Evolutionary conservation across 1,140 invertebrate genomes (phyloP).

Genomic region (Zaprionus taronus): DNA sequence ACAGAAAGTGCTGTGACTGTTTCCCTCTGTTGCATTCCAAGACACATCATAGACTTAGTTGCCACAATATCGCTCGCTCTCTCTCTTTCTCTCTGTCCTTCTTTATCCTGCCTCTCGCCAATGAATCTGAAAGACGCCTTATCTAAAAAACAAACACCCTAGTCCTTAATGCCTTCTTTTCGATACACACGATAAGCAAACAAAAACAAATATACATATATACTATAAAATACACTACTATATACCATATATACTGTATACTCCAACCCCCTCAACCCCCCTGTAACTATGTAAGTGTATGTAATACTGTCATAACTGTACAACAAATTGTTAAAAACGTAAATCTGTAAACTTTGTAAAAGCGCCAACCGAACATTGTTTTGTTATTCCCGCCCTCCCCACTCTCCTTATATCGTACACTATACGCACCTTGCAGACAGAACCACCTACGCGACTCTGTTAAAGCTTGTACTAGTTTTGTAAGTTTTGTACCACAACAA

Average conservation of each 20-base stretch:
- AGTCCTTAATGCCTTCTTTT: constrained; percentile 38
- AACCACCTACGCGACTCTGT: not conserved
- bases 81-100: not conserved
- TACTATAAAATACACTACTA: constrained; percentile 2
- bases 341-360: not conserved
- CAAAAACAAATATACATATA: not conserved
- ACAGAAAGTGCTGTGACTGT: not conserved
- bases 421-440: not conserved
- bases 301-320: constrained; percentile 1
- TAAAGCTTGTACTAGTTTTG: not conserved
- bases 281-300: constrained; percentile 24
- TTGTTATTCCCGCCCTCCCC: not conserved
- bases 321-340: not conserved
- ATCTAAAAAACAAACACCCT: constrained; percentile 33
- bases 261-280: not conserved
- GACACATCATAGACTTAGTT: not conserved
- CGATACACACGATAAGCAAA: constrained; percentile 28
- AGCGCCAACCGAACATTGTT: not conserved
- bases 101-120: not conserved
- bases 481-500: constrained; percentile 2
- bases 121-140: constrained; percentile 53
- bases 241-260: constrained; percentile 26
- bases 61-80: not conserved
- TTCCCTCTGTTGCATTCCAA: constrained; percentile 1
- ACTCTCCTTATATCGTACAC: not conserved